A percentile compares a stretch with the other conserved stretches of the same genome.
These are phyloP conservation scores for Drosophila birchii DNA, from an alignment of 2,888 invertebrate species.

Conservation along the genomic window DNA sequence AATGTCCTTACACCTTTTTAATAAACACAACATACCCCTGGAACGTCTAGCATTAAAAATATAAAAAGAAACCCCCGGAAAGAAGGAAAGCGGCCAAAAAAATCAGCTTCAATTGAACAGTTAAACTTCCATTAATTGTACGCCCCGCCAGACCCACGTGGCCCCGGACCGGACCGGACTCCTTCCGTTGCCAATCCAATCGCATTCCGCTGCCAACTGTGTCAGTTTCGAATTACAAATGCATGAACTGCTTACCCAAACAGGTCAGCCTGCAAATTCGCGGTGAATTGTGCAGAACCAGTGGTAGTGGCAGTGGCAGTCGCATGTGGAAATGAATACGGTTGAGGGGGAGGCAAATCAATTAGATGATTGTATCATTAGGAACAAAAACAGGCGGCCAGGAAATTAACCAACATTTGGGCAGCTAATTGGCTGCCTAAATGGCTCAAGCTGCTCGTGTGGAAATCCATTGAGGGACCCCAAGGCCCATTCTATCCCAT, in stretches of 20 bases:
- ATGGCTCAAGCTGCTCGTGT: conserved; percentile 73
- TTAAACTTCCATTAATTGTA: conserved; percentile 83
- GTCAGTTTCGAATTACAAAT: conserved; percentile 75
- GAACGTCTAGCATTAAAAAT: neutral
- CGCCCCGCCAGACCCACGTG: conserved; percentile 54
- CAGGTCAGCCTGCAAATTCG: conserved; percentile 66
- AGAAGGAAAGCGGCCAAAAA: conserved; percentile 39
- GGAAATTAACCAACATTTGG: conserved; percentile 80
- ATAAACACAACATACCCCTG: neutral
- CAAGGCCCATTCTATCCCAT: conserved; percentile 5
- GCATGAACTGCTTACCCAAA: conserved; percentile 69
- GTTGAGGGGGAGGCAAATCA: conserved; percentile 58
- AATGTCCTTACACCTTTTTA: too few relatives aligned
- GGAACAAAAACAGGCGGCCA: conserved; percentile 48
- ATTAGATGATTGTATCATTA: conserved; percentile 78
- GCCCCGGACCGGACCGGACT: conserved; percentile 7
- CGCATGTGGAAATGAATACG: neutral
- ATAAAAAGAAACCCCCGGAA: conserved; percentile 22
- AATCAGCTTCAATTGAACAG: conserved; percentile 81
- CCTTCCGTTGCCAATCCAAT: conserved; percentile 35
- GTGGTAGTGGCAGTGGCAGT: neutral
- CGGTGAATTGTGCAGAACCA: conserved; percentile 51
- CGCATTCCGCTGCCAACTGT: conserved; percentile 58
- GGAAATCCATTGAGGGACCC: conserved; percentile 61
- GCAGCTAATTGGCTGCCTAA: conserved; percentile 78